Base-by-base conservation (phyloP, 1,140 invertebrate genomes). In the Oryctes rhinoceros region DNA sequence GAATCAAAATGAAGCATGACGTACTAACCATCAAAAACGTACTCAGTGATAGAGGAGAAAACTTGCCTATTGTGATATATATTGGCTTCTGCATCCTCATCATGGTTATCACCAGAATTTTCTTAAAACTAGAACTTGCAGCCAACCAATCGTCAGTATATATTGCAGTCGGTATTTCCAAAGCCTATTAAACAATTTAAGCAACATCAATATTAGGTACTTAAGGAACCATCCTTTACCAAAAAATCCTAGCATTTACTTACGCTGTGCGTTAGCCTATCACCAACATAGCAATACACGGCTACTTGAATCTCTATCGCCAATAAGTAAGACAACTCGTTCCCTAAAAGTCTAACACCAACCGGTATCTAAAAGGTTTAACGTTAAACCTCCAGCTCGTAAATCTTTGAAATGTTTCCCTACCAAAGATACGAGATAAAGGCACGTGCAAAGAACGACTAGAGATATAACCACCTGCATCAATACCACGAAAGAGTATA, bases 281-380 rank as follows among this genome's bases (percentile, higher is more conserved):
- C 78, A 80, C 81, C 81, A 35, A 77, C 76, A 47, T 80, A 80
- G 24, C 79, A 80, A 81, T 81, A 81, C 0, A 80, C 24, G 10
- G 79, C 76, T 18, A 81, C 44, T 49, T 81, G 81, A 39, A 80
- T 81, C 49, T 80, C 81, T 18, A 80, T 80, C 3, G 81, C 80
- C 7, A 81, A 79, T 75, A 81, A 79, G 53, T 81, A 81, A 74
- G 74, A 44, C 30, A 81, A 79, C 30, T 81, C 80, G 30, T 81
- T 81, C 10, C 80, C 80, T 11, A 77, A 44, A 39, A 77, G 76
- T n/a, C 37, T 75, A 10, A 37, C 10, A 1, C 77, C 77, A 11
- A 79, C 44, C 11, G 80, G 80, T 5, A 81, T 62, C 80, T 81
- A 67, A 47, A 75, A 79, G 49, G 7, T 78, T n/a, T 18, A 35